Evolutionary conservation across 2,113 vertebrate genomes (phyloP).

Genomic region (Strix uralensis): DNA sequence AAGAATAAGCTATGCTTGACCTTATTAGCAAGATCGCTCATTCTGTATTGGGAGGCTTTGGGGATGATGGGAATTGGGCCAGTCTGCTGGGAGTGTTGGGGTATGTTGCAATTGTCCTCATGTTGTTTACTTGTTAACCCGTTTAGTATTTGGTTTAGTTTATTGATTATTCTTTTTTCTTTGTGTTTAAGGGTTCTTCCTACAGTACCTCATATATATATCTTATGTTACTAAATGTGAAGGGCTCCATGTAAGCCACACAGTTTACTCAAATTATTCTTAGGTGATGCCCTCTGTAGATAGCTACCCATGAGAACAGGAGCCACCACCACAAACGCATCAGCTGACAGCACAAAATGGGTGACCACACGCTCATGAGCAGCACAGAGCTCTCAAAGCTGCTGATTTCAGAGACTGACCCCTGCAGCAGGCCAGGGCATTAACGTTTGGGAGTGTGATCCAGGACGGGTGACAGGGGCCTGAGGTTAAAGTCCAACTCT

Average conservation of each 20-base stretch:
- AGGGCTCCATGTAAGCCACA: fast-evolving
- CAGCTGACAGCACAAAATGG: background rate
- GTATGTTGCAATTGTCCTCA: background rate
- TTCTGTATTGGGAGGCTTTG: background rate
- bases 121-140: background rate
- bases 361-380: background rate
- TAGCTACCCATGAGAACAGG: background rate
- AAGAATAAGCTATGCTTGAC: slow-evolving; percentile 5
- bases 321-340: background rate
- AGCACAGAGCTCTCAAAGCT: background rate
- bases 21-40: background rate
- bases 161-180: background rate
- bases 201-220: background rate
- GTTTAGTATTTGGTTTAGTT: background rate
- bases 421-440: fast-evolving
- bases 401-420: background rate
- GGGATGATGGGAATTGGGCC: background rate
- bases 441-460: background rate
- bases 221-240: background rate
- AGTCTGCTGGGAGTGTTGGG: background rate
- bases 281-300: background rate
- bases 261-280: background rate
- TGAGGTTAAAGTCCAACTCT: background rate
- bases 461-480: background rate
- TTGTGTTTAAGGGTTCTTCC: background rate